These are phyloP conservation scores for Romanogobio albipinnatus DNA, from an alignment of 2,113 vertebrate species.

Conservation along the genomic window DNA sequence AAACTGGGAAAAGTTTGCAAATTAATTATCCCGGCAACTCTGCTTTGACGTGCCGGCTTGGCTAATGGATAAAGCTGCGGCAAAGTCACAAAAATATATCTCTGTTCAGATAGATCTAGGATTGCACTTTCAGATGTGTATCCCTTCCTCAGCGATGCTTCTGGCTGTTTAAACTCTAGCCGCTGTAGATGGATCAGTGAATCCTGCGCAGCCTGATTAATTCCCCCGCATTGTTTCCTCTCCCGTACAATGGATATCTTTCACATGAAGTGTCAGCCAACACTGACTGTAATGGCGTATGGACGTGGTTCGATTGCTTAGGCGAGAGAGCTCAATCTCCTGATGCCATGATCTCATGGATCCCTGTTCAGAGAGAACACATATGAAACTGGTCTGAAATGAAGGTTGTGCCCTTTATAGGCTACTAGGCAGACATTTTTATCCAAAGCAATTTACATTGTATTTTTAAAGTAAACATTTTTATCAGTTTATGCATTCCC, in stretches of 20 bases:
- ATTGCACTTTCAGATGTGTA: conserved; percentile 41
- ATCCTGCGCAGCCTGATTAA: conserved; percentile 40
- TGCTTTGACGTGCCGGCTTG: background rate
- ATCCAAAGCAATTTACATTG: background rate
- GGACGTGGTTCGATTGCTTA: background rate
- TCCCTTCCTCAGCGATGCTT: conserved; percentile 37
- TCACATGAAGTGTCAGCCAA: conserved; percentile 8
- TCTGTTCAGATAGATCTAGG: conserved; percentile 22
- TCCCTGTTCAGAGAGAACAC: conserved; percentile 3
- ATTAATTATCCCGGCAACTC: conserved; percentile 35
- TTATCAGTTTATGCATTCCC: background rate
- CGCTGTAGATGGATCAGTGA: conserved; percentile 27
- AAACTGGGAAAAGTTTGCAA: conserved; percentile 10
- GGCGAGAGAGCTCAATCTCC: conserved; percentile 26
- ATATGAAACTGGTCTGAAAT: background rate
- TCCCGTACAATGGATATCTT: conserved; percentile 38
- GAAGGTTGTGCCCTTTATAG: background rate
- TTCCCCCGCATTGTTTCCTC: conserved; percentile 34
- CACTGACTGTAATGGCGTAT: background rate
- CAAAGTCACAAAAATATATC: conserved; percentile 16
- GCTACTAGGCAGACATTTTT: background rate
- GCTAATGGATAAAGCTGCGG: conserved; percentile 46
- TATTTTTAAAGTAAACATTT: background rate
- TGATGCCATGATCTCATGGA: conserved; percentile 1
- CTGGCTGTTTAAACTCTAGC: conserved; percentile 40